phyloP scores from a whole-genome alignment of 2,113 vertebrate genomes.

The Sinocyclocheilus anshuiensis region DNA sequence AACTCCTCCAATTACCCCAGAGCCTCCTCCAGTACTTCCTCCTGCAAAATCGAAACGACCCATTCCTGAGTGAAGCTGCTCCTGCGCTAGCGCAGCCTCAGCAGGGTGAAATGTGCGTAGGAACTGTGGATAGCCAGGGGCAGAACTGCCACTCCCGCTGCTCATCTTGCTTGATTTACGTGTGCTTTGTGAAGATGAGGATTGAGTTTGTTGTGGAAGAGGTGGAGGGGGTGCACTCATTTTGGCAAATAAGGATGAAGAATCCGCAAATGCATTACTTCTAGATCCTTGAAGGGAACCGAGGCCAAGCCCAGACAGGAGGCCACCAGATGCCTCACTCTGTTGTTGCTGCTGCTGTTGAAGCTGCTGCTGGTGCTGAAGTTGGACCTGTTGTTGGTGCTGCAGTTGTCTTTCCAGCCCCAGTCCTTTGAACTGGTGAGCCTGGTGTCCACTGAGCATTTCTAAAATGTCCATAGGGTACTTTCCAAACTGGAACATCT shows the following conservation, averaged over 20 bases:
- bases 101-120: conserved; percentile 79
- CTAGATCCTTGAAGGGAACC: conserved; percentile 75
- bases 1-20: conserved; percentile 73
- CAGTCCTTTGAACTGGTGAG: conserved; percentile 81
- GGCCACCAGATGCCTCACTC: conserved; percentile 70
- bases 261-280: conserved; percentile 77
- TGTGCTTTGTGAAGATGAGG: conserved; percentile 76
- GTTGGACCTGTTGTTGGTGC: conserved; percentile 80
- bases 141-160: conserved; percentile 65
- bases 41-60: conserved; percentile 79
- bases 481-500: conserved; percentile 84
- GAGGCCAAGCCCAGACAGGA: conserved; percentile 77
- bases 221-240: conserved; percentile 76
- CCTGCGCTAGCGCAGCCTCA: conserved; percentile 78
- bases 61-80: conserved; percentile 80
- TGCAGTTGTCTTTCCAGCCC: conserved; percentile 78
- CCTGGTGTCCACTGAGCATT: conserved; percentile 82
- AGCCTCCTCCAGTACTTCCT: conserved; percentile 62
- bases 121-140: conserved; percentile 79
- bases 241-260: conserved; percentile 78
- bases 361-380: conserved; percentile 80
- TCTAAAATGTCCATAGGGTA: conserved; percentile 84
- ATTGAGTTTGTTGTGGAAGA: conserved; percentile 77
- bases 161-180: conserved; percentile 81
- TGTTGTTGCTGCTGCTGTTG: conserved; percentile 76